Base-by-base conservation (phyloP, 2,113 vertebrate genomes). In the Poeciliopsis prolifica region DNA sequence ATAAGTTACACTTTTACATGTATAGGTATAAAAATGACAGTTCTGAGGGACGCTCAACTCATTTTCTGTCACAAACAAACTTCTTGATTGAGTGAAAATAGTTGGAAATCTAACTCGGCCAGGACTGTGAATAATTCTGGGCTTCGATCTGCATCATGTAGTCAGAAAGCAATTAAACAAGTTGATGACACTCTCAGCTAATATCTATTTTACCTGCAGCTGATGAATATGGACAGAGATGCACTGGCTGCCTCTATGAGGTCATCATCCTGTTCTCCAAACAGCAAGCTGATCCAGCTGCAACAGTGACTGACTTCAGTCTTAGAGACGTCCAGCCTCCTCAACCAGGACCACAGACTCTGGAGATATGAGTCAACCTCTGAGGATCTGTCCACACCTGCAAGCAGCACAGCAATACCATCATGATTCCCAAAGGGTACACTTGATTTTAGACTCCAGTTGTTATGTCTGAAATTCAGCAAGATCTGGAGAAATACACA, bases 181-280 rank as follows among this genome's bases (percentile, higher is more conserved):
- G 5, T 48, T 7, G 19, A 48, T 48, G 17, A 48, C 44, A 48
- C 17, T 5, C 5, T 17, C 44, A 48, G 17, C 44, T 48, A 48
- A 6, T 7, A 48, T 48, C 17, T 19, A 17, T 17, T 5, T 48
- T 31, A 96, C 89, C 92, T 90, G 74, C 94, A 72, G 71, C 92
- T 92, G 33, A 95, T 91, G 90, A 96, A 96, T 77, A 97, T 86
- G 37, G 86, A 77, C 26, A 98, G 70, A 22, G 94, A 88, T 11
- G 94, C 91, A 76, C 92, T 96, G 80, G 96, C 94, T n/a, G 96
- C 96, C 86, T 98, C 97, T 81, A 98, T 93, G 96, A 99, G 94
- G 87, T 99, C 97, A 69, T 99, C 98, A 0, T 99, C 98, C 91
- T 99, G 98, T 61, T 99, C 98, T 60, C 94, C 94, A 72, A 99